A percentile compares a stretch with the other conserved stretches of the same genome.
phyloP scores from a whole-genome alignment of 2,797 vertebrate species.

The Apogon hyalosoma region DNA sequence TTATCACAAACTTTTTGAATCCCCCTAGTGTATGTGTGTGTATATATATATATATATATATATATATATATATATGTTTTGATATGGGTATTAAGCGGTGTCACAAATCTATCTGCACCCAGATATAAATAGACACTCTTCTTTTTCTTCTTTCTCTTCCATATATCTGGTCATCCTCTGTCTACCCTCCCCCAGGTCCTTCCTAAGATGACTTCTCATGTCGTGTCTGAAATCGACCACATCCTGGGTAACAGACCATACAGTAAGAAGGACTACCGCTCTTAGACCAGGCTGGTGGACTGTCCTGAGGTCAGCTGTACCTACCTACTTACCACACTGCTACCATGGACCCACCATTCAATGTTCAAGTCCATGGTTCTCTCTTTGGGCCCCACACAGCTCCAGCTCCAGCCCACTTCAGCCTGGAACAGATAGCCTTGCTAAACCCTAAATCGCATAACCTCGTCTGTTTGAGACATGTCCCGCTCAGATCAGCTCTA shows the following conservation, averaged over 20 bases:
- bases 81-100: too few relatives aligned
- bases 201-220: constrained; percentile 97
- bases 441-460: constrained; percentile 36
- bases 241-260: constrained; percentile 96
- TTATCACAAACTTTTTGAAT: too few relatives aligned
- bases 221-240: constrained; percentile 95
- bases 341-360: constrained; percentile 57
- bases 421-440: constrained; percentile 56
- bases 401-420: constrained; percentile 74
- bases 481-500: constrained; percentile 63
- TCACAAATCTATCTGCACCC: too few relatives aligned
- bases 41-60: too few relatives aligned
- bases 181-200: constrained; percentile 86
- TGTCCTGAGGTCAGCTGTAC: constrained; percentile 41
- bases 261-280: constrained; percentile 98
- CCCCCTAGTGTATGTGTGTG: too few relatives aligned
- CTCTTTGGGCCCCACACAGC: constrained; percentile 50
- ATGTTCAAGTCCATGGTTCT: constrained; percentile 51
- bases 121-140: too few relatives aligned
- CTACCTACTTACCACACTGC: constrained; percentile 49
- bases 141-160: not conserved
- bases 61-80: too few relatives aligned
- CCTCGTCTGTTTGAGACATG: constrained; percentile 39
- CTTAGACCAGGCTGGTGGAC: constrained; percentile 79
- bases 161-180: too few relatives aligned